Conservation (phyloP, 2,888 invertebrate species). For the Cynaeus angustus region DNA sequence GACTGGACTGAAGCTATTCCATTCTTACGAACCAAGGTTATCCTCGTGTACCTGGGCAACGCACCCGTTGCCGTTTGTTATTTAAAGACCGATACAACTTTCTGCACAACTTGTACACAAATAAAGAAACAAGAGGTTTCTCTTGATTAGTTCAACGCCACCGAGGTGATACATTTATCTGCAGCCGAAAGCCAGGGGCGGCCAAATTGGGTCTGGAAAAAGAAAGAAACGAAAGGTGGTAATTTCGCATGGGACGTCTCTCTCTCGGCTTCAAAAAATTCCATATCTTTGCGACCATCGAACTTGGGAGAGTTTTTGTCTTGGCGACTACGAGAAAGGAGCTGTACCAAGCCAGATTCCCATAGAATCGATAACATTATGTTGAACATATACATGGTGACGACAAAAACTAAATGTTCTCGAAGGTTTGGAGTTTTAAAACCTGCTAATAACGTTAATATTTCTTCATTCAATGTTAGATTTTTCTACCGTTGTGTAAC, state of each 20-base stretch:
- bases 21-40: conserved; percentile 68
- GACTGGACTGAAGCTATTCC: conserved; percentile 64
- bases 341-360: not conserved
- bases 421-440: too few species aligned
- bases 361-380: not conserved
- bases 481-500: not conserved
- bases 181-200: conserved; percentile 6
- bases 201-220: conserved; percentile 4
- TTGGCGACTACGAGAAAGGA: not conserved
- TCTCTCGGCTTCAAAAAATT: conserved; percentile 11
- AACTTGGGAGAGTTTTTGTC: conserved; percentile 4
- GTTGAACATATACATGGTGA: too few species aligned
- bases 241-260: conserved; percentile 11
- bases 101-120: conserved; percentile 57
- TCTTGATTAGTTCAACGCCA: conserved; percentile 49
- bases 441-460: too few species aligned
- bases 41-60: conserved; percentile 66
- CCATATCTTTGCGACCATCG: not conserved
- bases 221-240: not conserved
- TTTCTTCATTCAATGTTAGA: not conserved
- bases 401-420: not conserved
- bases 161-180: conserved; percentile 27
- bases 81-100: conserved; percentile 63
- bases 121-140: conserved; percentile 43
- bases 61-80: conserved; percentile 63